These are phyloP conservation scores for Syndactyla subalaris DNA, from an alignment of 2,797 vertebrate species.

Conservation along the genomic window DNA sequence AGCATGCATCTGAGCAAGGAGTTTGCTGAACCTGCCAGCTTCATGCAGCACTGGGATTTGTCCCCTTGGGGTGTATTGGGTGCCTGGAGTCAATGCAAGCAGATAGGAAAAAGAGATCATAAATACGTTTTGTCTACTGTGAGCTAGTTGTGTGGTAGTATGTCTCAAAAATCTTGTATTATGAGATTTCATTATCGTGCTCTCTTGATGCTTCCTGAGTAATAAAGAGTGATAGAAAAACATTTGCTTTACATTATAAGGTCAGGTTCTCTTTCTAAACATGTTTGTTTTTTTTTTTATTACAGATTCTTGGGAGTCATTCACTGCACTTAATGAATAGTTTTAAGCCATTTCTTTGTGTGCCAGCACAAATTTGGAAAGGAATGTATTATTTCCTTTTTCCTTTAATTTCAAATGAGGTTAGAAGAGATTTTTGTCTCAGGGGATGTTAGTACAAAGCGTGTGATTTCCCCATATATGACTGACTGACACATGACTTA, in stretches of 20 bases:
- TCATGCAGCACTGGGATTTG: not conserved
- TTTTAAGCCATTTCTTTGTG: not conserved
- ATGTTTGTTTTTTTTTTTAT: not conserved
- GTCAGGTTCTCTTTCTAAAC: not conserved
- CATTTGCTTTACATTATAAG: not conserved
- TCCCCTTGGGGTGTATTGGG: not conserved
- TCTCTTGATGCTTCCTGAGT: not conserved
- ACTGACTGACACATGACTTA: constrained; percentile 19
- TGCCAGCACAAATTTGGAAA: not conserved
- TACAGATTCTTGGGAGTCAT: not conserved
- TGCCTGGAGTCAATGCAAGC: not conserved
- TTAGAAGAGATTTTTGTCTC: not conserved
- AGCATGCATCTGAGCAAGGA: not conserved
- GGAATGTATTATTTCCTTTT: not conserved
- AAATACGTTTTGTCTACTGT: not conserved
- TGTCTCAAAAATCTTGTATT: not conserved
- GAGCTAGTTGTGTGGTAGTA: not conserved
- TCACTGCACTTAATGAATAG: not conserved
- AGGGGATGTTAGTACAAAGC: not conserved
- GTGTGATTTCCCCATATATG: not conserved
- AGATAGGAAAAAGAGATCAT: not conserved
- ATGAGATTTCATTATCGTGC: not conserved
- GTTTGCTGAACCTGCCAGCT: not conserved
- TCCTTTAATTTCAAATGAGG: not conserved
- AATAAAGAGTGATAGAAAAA: not conserved